Conservation (phyloP, 2,797 vertebrate species). For the Hypotaenidia okinawae region DNA sequence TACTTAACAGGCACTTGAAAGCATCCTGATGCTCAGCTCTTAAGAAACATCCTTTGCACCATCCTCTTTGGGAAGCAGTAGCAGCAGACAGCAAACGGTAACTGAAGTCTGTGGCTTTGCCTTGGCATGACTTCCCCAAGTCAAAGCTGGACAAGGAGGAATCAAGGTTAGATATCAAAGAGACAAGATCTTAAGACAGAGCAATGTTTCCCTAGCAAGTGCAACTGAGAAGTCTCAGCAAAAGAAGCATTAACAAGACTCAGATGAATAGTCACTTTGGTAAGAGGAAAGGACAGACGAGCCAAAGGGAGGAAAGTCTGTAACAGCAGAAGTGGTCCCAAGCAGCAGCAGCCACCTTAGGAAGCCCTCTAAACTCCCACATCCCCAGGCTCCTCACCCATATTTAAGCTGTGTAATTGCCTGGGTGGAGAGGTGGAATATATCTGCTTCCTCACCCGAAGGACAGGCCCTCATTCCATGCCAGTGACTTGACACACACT, state of each 20-base stretch:
- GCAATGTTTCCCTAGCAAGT: neutral
- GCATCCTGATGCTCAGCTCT: neutral
- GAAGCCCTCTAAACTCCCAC: neutral
- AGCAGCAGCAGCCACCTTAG: neutral
- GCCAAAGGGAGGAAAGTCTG: neutral
- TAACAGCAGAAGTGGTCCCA: neutral
- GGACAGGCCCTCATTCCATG: neutral
- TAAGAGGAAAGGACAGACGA: neutral
- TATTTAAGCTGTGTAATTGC: neutral
- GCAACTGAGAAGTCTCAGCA: neutral
- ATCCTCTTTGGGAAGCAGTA: neutral
- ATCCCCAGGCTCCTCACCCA: neutral
- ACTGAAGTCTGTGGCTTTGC: neutral
- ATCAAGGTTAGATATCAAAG: neutral
- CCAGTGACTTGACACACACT: neutral
- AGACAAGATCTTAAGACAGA: neutral
- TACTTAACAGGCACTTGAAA: neutral
- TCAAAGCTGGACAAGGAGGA: neutral
- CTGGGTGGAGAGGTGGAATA: neutral
- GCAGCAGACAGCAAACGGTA: neutral
- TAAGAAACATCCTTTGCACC: neutral
- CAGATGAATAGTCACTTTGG: neutral
- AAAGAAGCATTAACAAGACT: neutral
- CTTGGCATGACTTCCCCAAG: neutral
- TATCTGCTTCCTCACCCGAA: neutral